phyloP scores from a whole-genome alignment of 2,888 invertebrate species.

The Cyclophora albipunctata region DNA sequence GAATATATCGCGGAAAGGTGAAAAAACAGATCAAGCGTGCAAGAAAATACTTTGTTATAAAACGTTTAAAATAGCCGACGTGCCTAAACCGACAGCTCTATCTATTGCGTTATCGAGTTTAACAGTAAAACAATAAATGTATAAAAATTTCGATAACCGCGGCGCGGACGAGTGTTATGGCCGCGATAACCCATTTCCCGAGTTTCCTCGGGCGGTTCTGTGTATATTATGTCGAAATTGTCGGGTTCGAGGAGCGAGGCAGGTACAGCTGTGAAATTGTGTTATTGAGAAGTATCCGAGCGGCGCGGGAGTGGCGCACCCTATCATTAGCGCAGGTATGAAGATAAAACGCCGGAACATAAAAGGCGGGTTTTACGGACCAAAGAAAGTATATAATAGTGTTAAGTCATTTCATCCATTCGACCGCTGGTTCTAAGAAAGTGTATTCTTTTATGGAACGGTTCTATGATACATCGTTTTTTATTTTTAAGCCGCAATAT shows the following conservation, averaged over 20 bases:
- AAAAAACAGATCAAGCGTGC: conserved; percentile 1
- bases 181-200: conserved; percentile 46
- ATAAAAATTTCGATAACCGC: conserved; percentile 28
- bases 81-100: no score
- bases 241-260: conserved; percentile 18
- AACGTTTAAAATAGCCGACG: neutral
- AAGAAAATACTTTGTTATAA: conserved; percentile 2
- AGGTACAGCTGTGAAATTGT: conserved; percentile 38
- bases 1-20: conserved; percentile 1
- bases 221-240: conserved; percentile 29
- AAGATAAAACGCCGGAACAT: conserved; percentile 28
- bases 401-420: conserved; percentile 29
- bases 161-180: conserved; percentile 18
- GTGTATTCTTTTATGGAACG: no score
- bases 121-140: conserved; percentile 39
- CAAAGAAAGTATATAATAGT: conserved; percentile 44
- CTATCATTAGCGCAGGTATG: conserved; percentile 66
- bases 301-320: conserved; percentile 24
- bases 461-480: no score
- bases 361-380: conserved; percentile 39
- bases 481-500: no score
- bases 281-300: conserved; percentile 51
- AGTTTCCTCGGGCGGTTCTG: conserved; percentile 35
- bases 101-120: neutral
- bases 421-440: conserved; percentile 20